phyloP scores from a whole-genome alignment of 1,140 invertebrate species.

The Musca vetustissima region DNA sequence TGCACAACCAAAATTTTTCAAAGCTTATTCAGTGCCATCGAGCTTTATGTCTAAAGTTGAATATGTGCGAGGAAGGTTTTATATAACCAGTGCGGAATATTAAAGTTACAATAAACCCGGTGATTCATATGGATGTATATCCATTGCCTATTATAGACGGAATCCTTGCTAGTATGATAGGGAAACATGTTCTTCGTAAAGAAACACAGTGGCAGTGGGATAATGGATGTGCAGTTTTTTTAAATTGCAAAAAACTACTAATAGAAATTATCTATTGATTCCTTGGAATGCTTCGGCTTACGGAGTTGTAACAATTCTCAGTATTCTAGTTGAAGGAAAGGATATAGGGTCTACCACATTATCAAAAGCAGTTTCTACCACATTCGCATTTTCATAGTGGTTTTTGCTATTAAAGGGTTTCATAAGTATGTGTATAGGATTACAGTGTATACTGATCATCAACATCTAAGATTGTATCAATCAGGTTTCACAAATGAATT shows the following conservation, averaged over 20 bases:
- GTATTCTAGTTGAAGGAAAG: no score
- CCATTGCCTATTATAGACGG: slow-evolving; percentile 1
- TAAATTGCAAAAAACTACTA: no score
- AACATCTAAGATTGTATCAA: slow-evolving; percentile 38
- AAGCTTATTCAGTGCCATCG: not conserved
- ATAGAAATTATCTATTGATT: no score
- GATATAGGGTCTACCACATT: no score
- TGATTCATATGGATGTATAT: slow-evolving; percentile 5
- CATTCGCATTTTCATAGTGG: no score
- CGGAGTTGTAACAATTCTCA: no score
- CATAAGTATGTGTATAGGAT: slow-evolving; percentile 30
- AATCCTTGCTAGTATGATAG: not conserved
- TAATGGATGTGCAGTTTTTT: no score
- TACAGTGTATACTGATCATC: slow-evolving; percentile 28
- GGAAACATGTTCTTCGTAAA: not conserved
- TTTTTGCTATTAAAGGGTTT: slow-evolving; percentile 29
- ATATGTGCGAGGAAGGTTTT: not conserved
- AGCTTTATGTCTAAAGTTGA: not conserved
- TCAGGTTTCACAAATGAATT: slow-evolving; percentile 53
- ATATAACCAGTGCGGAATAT: slow-evolving; percentile 8
- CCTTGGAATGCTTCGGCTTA: no score
- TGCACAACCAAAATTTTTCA: slow-evolving; percentile 16
- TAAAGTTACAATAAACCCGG: slow-evolving; percentile 23
- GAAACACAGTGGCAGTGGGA: no score
- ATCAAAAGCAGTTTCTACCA: no score